These are phyloP conservation scores for Phataginus tricuspis DNA, from an alignment of 2,797 vertebrate species.

Conservation along the genomic window DNA sequence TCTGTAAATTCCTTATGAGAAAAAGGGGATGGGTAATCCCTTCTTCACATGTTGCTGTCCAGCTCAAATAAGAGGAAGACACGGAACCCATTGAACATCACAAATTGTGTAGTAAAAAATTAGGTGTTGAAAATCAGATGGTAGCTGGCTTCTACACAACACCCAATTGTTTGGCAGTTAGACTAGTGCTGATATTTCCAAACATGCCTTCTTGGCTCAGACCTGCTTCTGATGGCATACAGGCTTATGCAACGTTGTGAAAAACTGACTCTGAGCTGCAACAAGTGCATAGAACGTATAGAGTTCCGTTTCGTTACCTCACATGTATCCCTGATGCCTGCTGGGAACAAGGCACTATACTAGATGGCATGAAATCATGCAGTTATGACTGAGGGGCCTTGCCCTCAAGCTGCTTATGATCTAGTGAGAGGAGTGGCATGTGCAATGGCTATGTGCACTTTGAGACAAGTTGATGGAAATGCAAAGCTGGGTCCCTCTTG, in stretches of 20 bases:
- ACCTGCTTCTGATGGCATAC: neutral
- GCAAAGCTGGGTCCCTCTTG: neutral
- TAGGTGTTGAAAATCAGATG: neutral
- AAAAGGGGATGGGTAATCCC: neutral
- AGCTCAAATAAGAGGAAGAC: neutral
- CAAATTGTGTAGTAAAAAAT: neutral
- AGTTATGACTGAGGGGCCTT: slow-evolving; percentile 13
- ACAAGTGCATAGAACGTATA: neutral
- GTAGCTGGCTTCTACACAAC: slow-evolving; percentile 11
- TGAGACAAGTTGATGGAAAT: neutral
- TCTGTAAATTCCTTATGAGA: neutral
- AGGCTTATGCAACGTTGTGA: slow-evolving; percentile 26
- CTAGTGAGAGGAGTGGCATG: neutral
- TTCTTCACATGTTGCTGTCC: slow-evolving; percentile 14
- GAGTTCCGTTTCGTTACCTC: slow-evolving; percentile 4
- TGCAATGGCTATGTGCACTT: neutral
- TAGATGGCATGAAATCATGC: neutral
- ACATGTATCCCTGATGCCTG: neutral
- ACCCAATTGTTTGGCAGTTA: slow-evolving; percentile 8
- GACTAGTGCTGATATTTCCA: slow-evolving; percentile 29
- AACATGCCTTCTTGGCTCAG: slow-evolving; percentile 35
- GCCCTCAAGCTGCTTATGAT: slow-evolving; percentile 32
- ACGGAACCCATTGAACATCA: neutral
- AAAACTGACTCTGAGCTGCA: neutral
- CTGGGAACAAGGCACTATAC: neutral